These are phyloP conservation scores for Haliclona indistincta DNA, from an alignment of 37 sponge, comb jelly and placozoan genomes.

Conservation along the genomic window DNA sequence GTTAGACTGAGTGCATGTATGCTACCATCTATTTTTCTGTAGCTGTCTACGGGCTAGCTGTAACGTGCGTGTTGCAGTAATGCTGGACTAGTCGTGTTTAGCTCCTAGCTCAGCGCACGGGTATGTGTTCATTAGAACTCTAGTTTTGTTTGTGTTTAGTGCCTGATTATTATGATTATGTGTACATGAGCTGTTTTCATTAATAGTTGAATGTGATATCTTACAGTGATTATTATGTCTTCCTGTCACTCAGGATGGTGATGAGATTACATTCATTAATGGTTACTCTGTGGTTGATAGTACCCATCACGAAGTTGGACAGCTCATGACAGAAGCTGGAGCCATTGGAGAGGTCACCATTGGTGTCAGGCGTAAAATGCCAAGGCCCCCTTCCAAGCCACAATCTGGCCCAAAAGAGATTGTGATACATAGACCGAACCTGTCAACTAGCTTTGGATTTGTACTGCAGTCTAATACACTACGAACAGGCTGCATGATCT, in stretches of 20 bases:
- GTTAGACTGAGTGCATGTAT: no score
- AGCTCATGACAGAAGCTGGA: constrained; percentile 27
- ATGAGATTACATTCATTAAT: constrained; percentile 63
- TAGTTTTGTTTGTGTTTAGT: background rate
- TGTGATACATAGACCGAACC: constrained; percentile 50
- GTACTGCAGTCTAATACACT: constrained; percentile 88
- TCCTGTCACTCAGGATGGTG: constrained; percentile 44
- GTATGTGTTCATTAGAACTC: no score
- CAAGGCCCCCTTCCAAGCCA: background rate
- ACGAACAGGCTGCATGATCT: constrained; percentile 63
- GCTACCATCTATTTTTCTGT: no score
- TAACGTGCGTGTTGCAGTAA: no score
- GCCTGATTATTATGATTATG: background rate
- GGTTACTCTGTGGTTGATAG: constrained; percentile 33
- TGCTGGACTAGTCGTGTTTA: constrained; percentile 9
- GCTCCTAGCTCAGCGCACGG: no score
- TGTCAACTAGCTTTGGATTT: constrained; percentile 87
- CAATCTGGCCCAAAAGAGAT: constrained; percentile 58
- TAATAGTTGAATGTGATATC: no score
- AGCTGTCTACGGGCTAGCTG: no score
- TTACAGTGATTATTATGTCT: no score
- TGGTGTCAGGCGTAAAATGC: constrained; percentile 9
- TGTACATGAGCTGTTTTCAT: no score
- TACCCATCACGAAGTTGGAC: constrained; percentile 49
- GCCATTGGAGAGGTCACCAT: constrained; percentile 5